These are phyloP conservation scores for Scleropages formosus DNA, from an alignment of 2,797 vertebrate genomes.

Conservation along the genomic window DNA sequence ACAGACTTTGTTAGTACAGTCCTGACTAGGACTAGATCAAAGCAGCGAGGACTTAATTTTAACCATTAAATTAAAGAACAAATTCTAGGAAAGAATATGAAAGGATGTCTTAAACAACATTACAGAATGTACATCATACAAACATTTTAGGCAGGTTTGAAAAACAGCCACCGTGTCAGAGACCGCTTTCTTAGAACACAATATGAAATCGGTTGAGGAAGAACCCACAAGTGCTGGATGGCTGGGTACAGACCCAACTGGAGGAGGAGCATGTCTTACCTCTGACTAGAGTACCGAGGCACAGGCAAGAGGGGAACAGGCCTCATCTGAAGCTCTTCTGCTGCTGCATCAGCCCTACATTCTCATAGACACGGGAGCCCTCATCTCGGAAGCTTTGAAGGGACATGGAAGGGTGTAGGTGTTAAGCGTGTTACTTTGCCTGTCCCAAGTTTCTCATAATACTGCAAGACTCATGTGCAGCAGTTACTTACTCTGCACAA, in stretches of 20 bases:
- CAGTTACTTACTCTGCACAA: constrained; percentile 86
- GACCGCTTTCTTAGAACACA: too few species aligned
- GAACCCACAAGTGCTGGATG: too few species aligned
- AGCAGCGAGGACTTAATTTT: neutral
- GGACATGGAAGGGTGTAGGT: neutral
- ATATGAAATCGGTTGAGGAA: too few species aligned
- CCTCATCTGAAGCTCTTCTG: constrained; percentile 98
- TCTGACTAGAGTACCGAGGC: constrained; percentile 17
- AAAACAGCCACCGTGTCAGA: too few species aligned
- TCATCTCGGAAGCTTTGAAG: constrained; percentile 86
- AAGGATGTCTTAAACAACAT: neutral
- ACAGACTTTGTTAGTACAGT: neutral
- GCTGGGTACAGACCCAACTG: too few species aligned
- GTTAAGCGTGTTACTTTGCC: neutral
- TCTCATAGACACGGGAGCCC: constrained; percentile 92
- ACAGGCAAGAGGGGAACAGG: constrained; percentile 31
- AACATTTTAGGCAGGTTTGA: too few species aligned
- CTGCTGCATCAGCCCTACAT: constrained; percentile 95
- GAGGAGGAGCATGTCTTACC: constrained; percentile 25
- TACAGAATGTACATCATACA: neutral
- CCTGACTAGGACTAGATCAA: neutral
- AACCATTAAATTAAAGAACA: neutral
- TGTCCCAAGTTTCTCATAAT: neutral
- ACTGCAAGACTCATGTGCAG: neutral
- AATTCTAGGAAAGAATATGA: neutral